These are phyloP conservation scores for Netelia inedita DNA, from an alignment of 2,888 invertebrate genomes.

Conservation along the genomic window DNA sequence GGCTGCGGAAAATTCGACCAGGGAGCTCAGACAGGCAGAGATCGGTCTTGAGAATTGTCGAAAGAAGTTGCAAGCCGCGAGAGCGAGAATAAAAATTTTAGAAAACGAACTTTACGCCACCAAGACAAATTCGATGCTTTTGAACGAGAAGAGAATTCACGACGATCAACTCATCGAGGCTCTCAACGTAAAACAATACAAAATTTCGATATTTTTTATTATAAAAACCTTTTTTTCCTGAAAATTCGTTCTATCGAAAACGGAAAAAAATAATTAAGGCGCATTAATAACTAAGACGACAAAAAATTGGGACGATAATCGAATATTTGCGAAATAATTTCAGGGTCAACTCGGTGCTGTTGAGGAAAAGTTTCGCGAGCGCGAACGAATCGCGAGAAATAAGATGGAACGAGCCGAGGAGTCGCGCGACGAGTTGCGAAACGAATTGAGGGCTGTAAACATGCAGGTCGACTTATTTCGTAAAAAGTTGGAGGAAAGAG, in stretches of 20 bases:
- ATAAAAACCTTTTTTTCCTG: background rate
- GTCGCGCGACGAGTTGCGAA: conserved; percentile 73
- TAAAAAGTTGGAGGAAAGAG: conserved; percentile 79
- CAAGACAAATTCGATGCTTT: conserved; percentile 87
- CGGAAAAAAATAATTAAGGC: conserved; percentile 3
- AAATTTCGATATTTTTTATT: too few relatives aligned
- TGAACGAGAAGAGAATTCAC: conserved; percentile 88
- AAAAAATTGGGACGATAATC: background rate
- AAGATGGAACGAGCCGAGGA: conserved; percentile 75
- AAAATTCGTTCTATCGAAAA: background rate
- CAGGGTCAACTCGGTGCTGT: conserved; percentile 76
- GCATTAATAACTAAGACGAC: background rate
- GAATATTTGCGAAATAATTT: conserved; percentile 1
- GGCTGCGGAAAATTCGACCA: conserved; percentile 87
- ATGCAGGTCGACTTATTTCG: conserved; percentile 77
- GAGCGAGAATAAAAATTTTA: conserved; percentile 89
- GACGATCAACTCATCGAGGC: conserved; percentile 89
- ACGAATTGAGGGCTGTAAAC: conserved; percentile 76
- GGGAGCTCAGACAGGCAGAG: conserved; percentile 87
- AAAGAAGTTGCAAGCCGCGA: conserved; percentile 89
- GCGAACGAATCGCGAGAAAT: conserved; percentile 71
- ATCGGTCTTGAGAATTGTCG: conserved; percentile 87
- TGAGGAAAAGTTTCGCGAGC: conserved; percentile 75
- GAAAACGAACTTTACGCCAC: conserved; percentile 88
- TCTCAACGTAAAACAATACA: conserved; percentile 86